A percentile compares a stretch with the other conserved stretches of the same genome.
phyloP scores from a whole-genome alignment of 2,113 vertebrate species.

The Hypanus sabinus region DNA sequence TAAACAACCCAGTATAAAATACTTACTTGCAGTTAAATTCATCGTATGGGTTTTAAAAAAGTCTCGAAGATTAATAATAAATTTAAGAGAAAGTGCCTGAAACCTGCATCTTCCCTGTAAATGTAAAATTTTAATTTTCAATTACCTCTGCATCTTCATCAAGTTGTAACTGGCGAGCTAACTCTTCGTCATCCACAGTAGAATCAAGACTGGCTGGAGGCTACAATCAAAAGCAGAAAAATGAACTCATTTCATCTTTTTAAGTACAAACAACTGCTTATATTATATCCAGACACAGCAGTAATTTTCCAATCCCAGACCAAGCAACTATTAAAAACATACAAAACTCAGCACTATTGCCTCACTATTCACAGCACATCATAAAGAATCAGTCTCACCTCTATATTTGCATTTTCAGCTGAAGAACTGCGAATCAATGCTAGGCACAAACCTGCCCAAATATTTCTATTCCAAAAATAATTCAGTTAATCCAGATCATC shows the following conservation, averaged over 20 bases:
- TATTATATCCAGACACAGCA: neutral
- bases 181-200: conserved; percentile 68
- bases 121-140: neutral
- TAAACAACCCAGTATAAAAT: neutral
- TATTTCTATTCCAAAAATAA: neutral
- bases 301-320: neutral
- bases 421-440: neutral
- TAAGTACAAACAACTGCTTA: neutral
- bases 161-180: conserved; percentile 78
- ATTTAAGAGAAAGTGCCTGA: neutral
- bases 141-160: conserved; percentile 80
- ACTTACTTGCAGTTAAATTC: neutral
- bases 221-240: conserved; percentile 45
- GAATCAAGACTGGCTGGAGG: conserved; percentile 59
- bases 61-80: neutral
- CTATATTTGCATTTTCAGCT: neutral
- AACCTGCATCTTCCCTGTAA: neutral
- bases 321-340: neutral
- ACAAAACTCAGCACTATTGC: neutral
- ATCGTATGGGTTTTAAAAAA: neutral
- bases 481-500: neutral
- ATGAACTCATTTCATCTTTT: neutral
- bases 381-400: neutral
- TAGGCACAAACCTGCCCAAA: neutral
- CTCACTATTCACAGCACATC: neutral